Evolutionary conservation across 2,888 invertebrate genomes (phyloP).

Genomic region (Standfussiana lucernea): DNA sequence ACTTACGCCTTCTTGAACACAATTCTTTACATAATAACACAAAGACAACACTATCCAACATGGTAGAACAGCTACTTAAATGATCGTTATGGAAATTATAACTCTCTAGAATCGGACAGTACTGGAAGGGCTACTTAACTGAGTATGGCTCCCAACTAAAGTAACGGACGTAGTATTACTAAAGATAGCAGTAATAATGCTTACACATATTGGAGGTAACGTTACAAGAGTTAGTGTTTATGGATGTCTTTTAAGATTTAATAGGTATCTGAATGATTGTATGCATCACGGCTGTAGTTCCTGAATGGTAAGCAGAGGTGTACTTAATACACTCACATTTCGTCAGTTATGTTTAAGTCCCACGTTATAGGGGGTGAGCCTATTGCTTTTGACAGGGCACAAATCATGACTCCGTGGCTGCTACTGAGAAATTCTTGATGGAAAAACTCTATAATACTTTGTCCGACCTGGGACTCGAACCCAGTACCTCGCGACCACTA

Average conservation of each 20-base stretch:
- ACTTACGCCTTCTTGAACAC: neutral
- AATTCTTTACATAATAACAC: neutral
- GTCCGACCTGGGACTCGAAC: neutral
- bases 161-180: slow-evolving; percentile 42
- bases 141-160: slow-evolving; percentile 46
- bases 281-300: neutral
- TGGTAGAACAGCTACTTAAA: slow-evolving; percentile 34
- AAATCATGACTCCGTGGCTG: neutral
- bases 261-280: neutral
- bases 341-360: neutral
- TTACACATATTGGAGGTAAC: slow-evolving; percentile 36
- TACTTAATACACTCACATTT: neutral
- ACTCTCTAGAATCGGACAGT: slow-evolving; percentile 45
- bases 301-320: neutral
- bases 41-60: slow-evolving; percentile 1
- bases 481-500: neutral
- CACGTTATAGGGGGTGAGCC: neutral
- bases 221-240: slow-evolving; percentile 7
- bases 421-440: neutral
- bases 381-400: neutral
- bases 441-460: neutral
- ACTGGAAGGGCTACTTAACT: slow-evolving; percentile 41
- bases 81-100: slow-evolving; percentile 53
- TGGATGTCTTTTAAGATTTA: neutral
- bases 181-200: slow-evolving; percentile 54